Base-by-base conservation (phyloP, 1,140 invertebrate genomes). In the Penaeus vannamei region DNA sequence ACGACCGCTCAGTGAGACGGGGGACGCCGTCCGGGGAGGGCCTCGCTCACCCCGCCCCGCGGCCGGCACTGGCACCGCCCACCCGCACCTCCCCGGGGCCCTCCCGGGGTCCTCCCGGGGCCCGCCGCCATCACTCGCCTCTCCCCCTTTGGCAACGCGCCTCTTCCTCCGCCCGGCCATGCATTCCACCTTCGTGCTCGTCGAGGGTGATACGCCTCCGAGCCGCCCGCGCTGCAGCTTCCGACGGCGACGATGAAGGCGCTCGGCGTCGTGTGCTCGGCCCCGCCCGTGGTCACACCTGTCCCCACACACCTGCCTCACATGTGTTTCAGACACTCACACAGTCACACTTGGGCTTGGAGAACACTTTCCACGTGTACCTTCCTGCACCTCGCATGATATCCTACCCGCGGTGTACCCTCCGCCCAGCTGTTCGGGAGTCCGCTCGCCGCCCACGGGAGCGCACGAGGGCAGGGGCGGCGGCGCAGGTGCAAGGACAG, bases 21-120 rank as follows among this genome's bases (percentile, higher is more conserved):
- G 87, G 82, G 72, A 89, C 81, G 69, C 26, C 69, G 76, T 59
- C 59, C 62, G 82, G 87, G 82, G 82, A 84, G 82, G 72, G 81
- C 82, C 83, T 82, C 87, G 46, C 76, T 89, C 85, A 87, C 87
- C 87, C 87, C 87, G 87, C 87, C 87, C 87, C 69, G 82, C 87
- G 62, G 62, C 72, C 87, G 87, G 87, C 87, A 89, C 87, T 89
- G 87, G 87, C 87, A 89, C 87, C 87, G 87, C 87, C 87, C 87
- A 89, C 87, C 82, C 72, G 29, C 32, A 84, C 87, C 82, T 84
- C 82, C 82, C 42, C 53, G 53, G 53, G 53, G 53, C 8, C 84
- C 69, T 20, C 59, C 82, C 53, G 81, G 53, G 53, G 53, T 53
- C 84, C 69, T 8, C 59, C 82, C 53, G 64, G 59, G 32, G 19